Percentiles rank a stretch among this genome's conserved stretches.
Evolutionary conservation across 1,140 invertebrate genomes (phyloP).

Genomic region (Euura saliciscinereae): DNA sequence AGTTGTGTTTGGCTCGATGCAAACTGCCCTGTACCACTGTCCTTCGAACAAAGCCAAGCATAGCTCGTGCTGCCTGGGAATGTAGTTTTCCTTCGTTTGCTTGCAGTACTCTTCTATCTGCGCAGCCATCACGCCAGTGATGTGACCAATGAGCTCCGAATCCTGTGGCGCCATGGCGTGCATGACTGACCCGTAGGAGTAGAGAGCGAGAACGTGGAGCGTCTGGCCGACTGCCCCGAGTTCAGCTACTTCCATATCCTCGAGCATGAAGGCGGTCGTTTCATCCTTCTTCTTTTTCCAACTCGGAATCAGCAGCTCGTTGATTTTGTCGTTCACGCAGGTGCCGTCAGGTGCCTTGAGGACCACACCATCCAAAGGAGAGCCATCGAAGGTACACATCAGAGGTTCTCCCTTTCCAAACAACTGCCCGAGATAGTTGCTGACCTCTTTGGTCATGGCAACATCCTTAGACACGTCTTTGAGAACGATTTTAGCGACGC

Average conservation of each 20-base stretch:
- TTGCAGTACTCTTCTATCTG: constrained; percentile 42
- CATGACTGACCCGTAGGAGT: background rate
- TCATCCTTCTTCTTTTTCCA: constrained; percentile 27
- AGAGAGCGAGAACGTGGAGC: constrained; percentile 26
- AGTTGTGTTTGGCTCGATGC: constrained; percentile 25
- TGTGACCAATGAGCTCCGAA: constrained; percentile 32
- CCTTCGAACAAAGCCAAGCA: constrained; percentile 43
- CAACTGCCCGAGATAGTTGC: constrained; percentile 39
- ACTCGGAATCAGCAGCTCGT: constrained; percentile 35
- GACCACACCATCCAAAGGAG: constrained; percentile 38
- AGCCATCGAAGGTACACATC: constrained; percentile 33
- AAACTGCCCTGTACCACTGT: constrained; percentile 44
- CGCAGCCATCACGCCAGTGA: constrained; percentile 35
- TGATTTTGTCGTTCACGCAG: constrained; percentile 42
- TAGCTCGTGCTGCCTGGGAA: constrained; percentile 47
- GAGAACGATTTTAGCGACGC: constrained; percentile 32
- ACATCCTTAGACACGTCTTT: constrained; percentile 38
- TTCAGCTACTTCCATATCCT: constrained; percentile 27
- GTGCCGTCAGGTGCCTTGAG: constrained; percentile 31
- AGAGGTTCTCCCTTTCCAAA: too few relatives aligned
- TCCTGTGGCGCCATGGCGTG: constrained; percentile 26
- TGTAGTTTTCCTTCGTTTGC: constrained; percentile 37
- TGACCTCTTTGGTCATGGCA: constrained; percentile 40
- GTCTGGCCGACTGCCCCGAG: constrained; percentile 44
- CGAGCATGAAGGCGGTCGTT: constrained; percentile 22